Evolutionary conservation across 2,797 vertebrate species (phyloP), one percentile per base, ranked within the genome.

Genomic region (Todus mexicanus): DNA sequence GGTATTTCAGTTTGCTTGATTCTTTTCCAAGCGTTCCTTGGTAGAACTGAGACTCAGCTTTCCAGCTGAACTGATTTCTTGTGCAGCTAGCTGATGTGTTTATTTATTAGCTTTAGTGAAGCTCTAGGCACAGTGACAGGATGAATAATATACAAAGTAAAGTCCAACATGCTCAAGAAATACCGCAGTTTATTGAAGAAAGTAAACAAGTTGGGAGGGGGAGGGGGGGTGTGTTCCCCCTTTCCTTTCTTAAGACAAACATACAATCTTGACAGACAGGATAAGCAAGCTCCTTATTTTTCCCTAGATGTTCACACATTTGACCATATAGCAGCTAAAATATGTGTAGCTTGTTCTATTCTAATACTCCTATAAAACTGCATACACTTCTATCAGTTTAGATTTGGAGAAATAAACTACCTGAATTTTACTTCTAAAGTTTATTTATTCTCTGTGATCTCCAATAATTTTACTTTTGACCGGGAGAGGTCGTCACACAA

Each of bases 101-200:
- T 96, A 95, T 95, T 94, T 79, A 87, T 89, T 66, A 93, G 84
- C 73, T 92, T 91, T 54, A 87, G 84, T 50, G 51, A 89, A 89
- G 93, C 91, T 79, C 47, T 66, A 78, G 63, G 91, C 95, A 91
- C 47, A 87, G 38, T 59, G 76, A 87, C 79, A 94, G 76, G 45
- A 93, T 69, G 76, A 95, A 87, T 78, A 93, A 91, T 26, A 83
- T 3, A 66, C n/a, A 69, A 65, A 74, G 65, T 61, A 83, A 94
- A 87, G 82, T 20, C 35, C 57, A 92, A 69, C 18, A 59, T 56
- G 51, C 47, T 75, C 29, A 72, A 89, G 47, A 92, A 94, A 79
- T 33, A 84, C 31, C 15, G 5, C 4, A 26, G 47, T 77, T 92
- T 89, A 92, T 40, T 69, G 77, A 6, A 1, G 14, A 77, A 87